Base-by-base conservation (phyloP, 2,113 vertebrate species). In the Ammospiza nelsoni region DNA sequence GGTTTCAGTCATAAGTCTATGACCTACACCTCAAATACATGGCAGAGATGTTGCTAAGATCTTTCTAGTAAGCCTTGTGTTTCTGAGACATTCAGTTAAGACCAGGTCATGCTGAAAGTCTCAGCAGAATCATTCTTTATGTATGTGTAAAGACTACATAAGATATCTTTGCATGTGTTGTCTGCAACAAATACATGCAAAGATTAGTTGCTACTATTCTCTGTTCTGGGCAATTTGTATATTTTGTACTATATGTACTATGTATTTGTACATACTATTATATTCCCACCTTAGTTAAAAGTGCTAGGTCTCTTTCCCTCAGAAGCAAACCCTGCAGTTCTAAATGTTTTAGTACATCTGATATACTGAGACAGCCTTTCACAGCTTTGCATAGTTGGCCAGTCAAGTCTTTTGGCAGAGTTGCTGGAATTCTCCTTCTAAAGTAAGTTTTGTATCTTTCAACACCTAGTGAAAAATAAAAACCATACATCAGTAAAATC, bases 281-380 rank as follows among this genome's bases (percentile, higher is more conserved):
- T 52, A 94, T 29, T 61, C 97, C 98, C 95, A 99, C 99, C 98
- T 99, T 99, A 92, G 98, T 98, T 92, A 99, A 95, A 61, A 95
- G 69, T 37, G 97, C 97, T 92, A 99, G 98, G 93, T 99, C 99
- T 97, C 98, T 97, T 89, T 99, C 98, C 94, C 99, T 98, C 84
- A 99, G 97, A 57, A 98, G 97, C 84, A 99, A 97, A 35, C 99
- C 98, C n/a, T 98, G 98, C 15, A 99, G 98, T 49, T 99, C 98
- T 78, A 99, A 96, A 61, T 96, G 98, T 97, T 98, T 98, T 33
- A 99, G 97, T 79, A 96, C 97, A 67, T 92, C 92, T 49, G 99
- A 99, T 49, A 97, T 61, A 83, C 89, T 97, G 87, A 99, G 96
- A 96, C 99, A 99, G 72, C 98, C 97, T 96, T 98, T 98, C 79